Evolutionary conservation across 1,140 invertebrate species (phyloP).

Genomic region (Anoplolepis gracilipes): DNA sequence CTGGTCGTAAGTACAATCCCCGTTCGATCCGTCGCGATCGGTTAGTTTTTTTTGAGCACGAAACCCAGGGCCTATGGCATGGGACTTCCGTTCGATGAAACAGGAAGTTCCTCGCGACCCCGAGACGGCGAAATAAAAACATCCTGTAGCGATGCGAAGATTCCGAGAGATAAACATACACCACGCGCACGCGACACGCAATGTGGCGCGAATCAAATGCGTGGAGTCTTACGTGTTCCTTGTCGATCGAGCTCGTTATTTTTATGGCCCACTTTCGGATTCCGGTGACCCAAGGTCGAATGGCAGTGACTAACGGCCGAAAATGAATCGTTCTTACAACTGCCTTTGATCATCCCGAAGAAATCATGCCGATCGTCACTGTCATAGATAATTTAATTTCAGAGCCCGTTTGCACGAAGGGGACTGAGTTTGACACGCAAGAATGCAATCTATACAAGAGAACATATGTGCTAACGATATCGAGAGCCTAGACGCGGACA

Average conservation of each 20-base stretch:
- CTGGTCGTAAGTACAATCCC: conserved; percentile 77
- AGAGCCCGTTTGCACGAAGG: conserved; percentile 61
- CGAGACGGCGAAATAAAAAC: conserved; percentile 84
- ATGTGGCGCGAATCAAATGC: conserved; percentile 20
- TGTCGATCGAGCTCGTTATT: conserved; percentile 48
- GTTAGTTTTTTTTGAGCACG: conserved; percentile 71
- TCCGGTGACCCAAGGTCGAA: conserved; percentile 68
- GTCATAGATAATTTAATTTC: conserved; percentile 70
- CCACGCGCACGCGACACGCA: conserved; percentile 3
- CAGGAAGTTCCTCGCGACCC: conserved; percentile 84
- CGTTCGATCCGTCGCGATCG: conserved; percentile 37
- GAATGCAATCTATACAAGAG: conserved; percentile 81
- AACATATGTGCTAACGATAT: conserved; percentile 79
- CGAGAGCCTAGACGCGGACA: conserved; percentile 79
- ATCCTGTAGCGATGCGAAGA: conserved; percentile 82
- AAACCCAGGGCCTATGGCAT: conserved; percentile 82
- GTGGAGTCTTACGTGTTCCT: background rate
- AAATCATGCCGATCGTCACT: conserved; percentile 11
- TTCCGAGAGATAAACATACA: conserved; percentile 74
- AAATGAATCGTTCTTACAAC: conserved; percentile 51
- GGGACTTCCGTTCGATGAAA: conserved; percentile 85
- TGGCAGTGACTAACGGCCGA: conserved; percentile 45
- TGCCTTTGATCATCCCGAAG: conserved; percentile 29
- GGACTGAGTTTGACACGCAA: conserved; percentile 67
- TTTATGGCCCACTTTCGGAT: conserved; percentile 72